Conservation (phyloP, 2,888 invertebrate species). For the Eilema caniola region DNA sequence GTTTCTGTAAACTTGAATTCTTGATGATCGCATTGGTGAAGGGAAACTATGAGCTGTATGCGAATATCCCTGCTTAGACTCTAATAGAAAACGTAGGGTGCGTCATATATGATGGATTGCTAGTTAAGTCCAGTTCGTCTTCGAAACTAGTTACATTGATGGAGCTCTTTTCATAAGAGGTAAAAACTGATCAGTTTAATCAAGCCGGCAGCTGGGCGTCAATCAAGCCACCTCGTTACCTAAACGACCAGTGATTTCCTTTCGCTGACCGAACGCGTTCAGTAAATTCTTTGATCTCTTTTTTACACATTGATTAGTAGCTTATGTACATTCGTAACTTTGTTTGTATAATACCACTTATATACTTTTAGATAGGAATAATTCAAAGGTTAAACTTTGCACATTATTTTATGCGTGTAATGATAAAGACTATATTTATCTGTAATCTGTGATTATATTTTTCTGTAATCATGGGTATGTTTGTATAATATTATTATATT, state of each 20-base stretch:
- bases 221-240: constrained; percentile 81
- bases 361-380: no score
- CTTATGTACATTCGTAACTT: constrained; percentile 1
- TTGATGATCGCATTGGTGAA: neutral
- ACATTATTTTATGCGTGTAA: no score
- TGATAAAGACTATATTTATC: no score
- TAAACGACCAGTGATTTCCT: constrained; percentile 81
- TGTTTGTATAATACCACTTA: no score
- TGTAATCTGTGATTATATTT: no score
- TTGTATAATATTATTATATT: no score
- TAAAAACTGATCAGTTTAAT: constrained; percentile 84
- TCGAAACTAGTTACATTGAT: constrained; percentile 69
- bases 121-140: constrained; percentile 53
- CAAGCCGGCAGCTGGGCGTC: constrained; percentile 74
- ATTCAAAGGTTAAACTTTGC: no score
- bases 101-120: constrained; percentile 34
- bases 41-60: neutral
- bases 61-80: neutral
- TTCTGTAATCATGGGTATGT: no score
- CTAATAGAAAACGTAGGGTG: neutral
- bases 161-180: constrained; percentile 77
- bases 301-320: constrained; percentile 17
- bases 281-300: constrained; percentile 61
- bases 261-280: constrained; percentile 79
- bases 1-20: neutral